phyloP scores from a whole-genome alignment of 2,113 vertebrate species.

The Chaetops frenatus region DNA sequence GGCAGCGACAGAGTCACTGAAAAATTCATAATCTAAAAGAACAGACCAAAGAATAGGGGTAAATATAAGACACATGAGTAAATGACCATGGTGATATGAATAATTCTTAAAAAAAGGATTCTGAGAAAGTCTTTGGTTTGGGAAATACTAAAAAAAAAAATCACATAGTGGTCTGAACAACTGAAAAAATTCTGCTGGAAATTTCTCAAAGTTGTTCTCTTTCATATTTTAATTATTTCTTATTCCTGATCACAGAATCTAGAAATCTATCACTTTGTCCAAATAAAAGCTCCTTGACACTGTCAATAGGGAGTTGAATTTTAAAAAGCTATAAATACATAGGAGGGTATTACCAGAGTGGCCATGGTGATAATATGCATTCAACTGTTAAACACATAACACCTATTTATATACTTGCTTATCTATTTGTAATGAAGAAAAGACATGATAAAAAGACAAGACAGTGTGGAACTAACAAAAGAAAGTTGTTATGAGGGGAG shows the following conservation, averaged over 20 bases:
- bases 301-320: neutral
- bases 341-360: neutral
- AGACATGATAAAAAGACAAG: neutral
- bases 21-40: neutral
- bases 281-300: neutral
- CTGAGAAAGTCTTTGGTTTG: neutral
- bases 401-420: neutral
- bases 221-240: neutral
- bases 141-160: neutral
- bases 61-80: neutral
- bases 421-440: neutral
- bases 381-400: neutral
- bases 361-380: neutral
- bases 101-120: neutral
- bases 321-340: neutral
- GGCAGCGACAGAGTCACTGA: neutral
- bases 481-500: neutral
- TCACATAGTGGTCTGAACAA: neutral
- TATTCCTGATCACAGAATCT: neutral
- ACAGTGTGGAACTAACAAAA: neutral
- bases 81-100: neutral
- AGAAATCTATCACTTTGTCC: neutral
- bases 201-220: neutral
- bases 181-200: neutral
- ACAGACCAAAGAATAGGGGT: neutral